Evolutionary conservation across 2,113 vertebrate genomes (phyloP), one percentile per base, ranked within the genome.

Genomic region (Fregata magnificens): DNA sequence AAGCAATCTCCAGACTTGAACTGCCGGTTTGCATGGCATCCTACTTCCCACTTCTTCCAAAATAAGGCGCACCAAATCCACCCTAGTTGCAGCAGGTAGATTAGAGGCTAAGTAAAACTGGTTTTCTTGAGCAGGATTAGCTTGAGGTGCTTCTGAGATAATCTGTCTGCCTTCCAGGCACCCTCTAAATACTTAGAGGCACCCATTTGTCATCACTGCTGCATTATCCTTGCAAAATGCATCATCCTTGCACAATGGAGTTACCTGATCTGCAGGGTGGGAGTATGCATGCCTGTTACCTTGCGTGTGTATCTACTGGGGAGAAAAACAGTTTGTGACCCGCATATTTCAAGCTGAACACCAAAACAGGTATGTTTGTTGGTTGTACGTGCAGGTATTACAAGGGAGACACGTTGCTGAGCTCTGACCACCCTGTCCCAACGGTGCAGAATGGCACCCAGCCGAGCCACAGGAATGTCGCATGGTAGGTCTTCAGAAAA

Each of bases 111-210:
- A 93, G 82, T 67, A 96, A 94, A 96, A 83, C 80, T 95, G 93
- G 87, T 96, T 97, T 95, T 95, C 94, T 82, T 58, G 49, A 90
- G 66, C 53, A 91, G 91, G 84, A 97, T 97, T 95, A 95, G 25
- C n/a, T 82, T 86, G 70, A 88, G 91, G 81, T 95, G 86, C 94
- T 96, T 83, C 93, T 82, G 88, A 97, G 93, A 92, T 86, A 97
- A 97, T 94, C 56, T 77, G 34, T 72, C 90, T 96, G 93, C 97
- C 93, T 96, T 92, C 74, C 90, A 93, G 93, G 91, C 95, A 94
- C 84, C 84, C 59, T 95, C 53, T 95, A 71, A 97, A 92, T 89
- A 96, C 74, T 96, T 55, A 90, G 69, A 95, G 76, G 85, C 71
- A 90, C 34, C 38, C 70, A 87, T 94, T 94, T 97, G 90, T 97